Base-by-base conservation (phyloP, 2,797 vertebrate species). In the Rhinoraja longicauda region DNA sequence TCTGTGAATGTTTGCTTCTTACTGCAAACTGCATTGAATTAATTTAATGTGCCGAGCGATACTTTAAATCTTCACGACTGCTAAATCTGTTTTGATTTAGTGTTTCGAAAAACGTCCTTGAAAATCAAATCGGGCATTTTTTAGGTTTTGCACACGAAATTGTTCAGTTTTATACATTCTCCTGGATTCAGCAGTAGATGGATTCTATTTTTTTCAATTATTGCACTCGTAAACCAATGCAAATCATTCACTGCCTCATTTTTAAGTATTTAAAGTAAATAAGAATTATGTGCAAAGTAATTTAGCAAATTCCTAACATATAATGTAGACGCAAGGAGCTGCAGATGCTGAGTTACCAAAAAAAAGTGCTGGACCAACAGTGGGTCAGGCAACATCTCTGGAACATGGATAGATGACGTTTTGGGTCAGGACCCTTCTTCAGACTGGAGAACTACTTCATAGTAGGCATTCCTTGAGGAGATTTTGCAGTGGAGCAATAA, bases 41-140 rank as follows among this genome's bases (percentile, higher is more conserved):
- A 75, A 73, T 24, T 45, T 45, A 29, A 29, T 12, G 4, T 92
- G 39, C 70, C 39, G 13, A 17, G 70, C 67, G 21, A 70, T 73
- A 75, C 70, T 90, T 91, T 29, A 75, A 75, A 75, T 92, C 88
- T 45, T 21, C 39, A 92, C 36, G 24, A 26, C 90, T 92, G 39
- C 90, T 45, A 90, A 90, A 90, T 72, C 64, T 70, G 88, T 90
- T 90, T 90, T 90, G 62, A 90, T 90, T 90, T 90, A 90, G 13
- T 72, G 36, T 19, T 73, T 32, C 92, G 53, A 90, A 92, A 79
- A 19, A 91, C 4, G 7, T 45, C 26, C 70, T 21, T 10, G 53
- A 72, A 75, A 39, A 72, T 91, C 39, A 91, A 73, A 10, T 15
- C 88, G 39, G 32, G 70, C 88, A 24, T 45, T 3, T 73, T 75